These are phyloP conservation scores for Hippocampus comes DNA, from an alignment of 2,113 vertebrate genomes.

Conservation along the genomic window DNA sequence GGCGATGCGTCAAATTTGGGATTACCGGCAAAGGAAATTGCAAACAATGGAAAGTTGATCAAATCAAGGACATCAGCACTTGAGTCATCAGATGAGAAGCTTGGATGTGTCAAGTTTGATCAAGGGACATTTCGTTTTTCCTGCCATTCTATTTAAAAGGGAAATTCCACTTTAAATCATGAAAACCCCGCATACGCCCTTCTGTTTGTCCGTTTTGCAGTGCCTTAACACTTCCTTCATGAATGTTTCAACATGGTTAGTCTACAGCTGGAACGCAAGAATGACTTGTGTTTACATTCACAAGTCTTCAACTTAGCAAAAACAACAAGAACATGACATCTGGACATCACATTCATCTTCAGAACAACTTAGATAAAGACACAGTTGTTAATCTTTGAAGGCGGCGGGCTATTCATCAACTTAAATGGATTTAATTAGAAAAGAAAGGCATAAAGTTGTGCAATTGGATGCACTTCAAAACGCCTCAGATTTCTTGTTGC, in stretches of 20 bases:
- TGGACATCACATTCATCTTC: not conserved
- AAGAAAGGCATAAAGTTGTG: too few species aligned
- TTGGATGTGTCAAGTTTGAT: not conserved
- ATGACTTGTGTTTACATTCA: not conserved
- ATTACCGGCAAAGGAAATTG: slow-evolving; percentile 5
- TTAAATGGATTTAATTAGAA: not conserved
- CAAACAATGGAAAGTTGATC: slow-evolving; percentile 17
- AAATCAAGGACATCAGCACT: slow-evolving; percentile 9
- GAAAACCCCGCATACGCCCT: not conserved
- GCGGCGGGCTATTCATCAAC: not conserved
- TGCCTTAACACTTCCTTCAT: too few species aligned
- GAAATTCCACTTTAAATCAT: not conserved
- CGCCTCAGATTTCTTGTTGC: not conserved
- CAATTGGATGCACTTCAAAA: not conserved
- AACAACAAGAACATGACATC: not conserved
- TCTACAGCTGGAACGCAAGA: not conserved
- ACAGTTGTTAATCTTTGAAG: not conserved
- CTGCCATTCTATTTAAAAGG: not conserved
- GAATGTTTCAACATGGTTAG: too few species aligned
- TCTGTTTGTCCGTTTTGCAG: not conserved
- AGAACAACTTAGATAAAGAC: not conserved
- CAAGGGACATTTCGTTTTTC: not conserved
- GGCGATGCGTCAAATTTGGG: slow-evolving; percentile 30
- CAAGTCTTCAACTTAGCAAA: not conserved
- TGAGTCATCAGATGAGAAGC: slow-evolving; percentile 4